Percentiles rank a stretch among this genome's conserved stretches.
These are phyloP conservation scores for Poecilia latipinna DNA, from an alignment of 2,113 vertebrate species.

Conservation along the genomic window DNA sequence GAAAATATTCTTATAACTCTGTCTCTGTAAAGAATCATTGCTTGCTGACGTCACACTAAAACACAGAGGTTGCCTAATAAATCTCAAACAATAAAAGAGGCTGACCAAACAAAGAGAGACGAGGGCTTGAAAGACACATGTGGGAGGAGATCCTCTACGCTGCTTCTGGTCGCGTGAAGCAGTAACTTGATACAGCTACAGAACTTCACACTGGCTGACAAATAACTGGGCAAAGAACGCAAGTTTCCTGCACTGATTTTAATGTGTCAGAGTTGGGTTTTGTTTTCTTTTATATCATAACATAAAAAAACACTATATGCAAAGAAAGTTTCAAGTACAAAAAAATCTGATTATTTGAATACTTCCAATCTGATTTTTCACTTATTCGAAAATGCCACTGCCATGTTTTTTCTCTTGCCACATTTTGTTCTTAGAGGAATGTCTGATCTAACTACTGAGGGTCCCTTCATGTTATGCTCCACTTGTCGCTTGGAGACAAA, in stretches of 20 bases:
- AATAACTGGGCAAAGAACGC: background rate
- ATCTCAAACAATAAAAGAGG: constrained; percentile 43
- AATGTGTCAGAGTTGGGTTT: too few species aligned
- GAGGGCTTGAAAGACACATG: constrained; percentile 32
- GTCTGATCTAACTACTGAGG: too few species aligned
- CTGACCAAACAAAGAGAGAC: constrained; percentile 48
- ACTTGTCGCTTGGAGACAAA: too few species aligned
- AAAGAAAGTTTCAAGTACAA: too few species aligned
- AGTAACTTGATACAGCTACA: constrained; percentile 12
- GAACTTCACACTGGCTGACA: constrained; percentile 24
- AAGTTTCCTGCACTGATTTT: constrained; percentile 9
- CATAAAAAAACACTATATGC: too few species aligned
- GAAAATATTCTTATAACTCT: constrained; percentile 17
- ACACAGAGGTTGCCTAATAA: constrained; percentile 36
- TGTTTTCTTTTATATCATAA: background rate
- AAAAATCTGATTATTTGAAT: too few species aligned
- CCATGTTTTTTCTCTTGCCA: too few species aligned
- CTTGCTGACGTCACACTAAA: constrained; percentile 20
- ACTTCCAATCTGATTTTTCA: too few species aligned
- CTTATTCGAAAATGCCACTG: too few species aligned
- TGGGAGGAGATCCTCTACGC: constrained; percentile 37
- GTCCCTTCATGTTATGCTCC: too few species aligned
- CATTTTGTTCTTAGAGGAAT: too few species aligned
- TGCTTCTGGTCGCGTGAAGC: constrained; percentile 34
- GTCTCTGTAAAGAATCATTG: constrained; percentile 1